Percentiles rank a stretch among this genome's conserved stretches.
These are phyloP conservation scores for Eulemur macaco DNA, from an alignment of 2,113 vertebrate species.

Conservation along the genomic window DNA sequence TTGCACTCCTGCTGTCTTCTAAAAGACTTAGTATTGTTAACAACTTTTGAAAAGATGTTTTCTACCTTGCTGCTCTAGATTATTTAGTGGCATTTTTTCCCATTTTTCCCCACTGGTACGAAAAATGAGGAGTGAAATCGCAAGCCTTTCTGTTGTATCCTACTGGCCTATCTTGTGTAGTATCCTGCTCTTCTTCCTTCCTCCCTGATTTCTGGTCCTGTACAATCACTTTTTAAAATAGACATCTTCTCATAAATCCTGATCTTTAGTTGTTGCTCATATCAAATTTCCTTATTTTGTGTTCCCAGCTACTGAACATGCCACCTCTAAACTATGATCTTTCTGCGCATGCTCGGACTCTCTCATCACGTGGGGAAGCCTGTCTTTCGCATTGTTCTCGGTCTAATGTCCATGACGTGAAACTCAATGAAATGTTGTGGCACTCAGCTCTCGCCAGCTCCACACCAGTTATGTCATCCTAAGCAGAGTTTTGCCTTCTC, in stretches of 20 bases:
- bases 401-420: not conserved
- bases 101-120: not conserved
- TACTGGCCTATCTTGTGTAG: not conserved
- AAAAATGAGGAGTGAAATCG: not conserved
- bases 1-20: not conserved
- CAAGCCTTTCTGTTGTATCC: not conserved
- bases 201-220: not conserved
- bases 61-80: not conserved
- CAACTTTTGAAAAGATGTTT: not conserved
- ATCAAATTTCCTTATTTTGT: slow-evolving; percentile 44
- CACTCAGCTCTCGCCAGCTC: not conserved
- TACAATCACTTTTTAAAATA: slow-evolving; percentile 62
- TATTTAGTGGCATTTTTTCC: not conserved
- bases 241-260: slow-evolving; percentile 59
- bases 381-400: not conserved
- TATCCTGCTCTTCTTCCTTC: not conserved
- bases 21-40: not conserved
- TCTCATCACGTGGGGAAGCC: not conserved
- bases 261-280: slow-evolving; percentile 53
- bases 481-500: not conserved
- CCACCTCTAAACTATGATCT: not conserved
- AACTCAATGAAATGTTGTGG: not conserved
- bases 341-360: not conserved
- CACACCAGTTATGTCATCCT: too few species aligned
- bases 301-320: slow-evolving; percentile 1